These are phyloP conservation scores for Rhopalosiphum padi DNA, from an alignment of 1,140 invertebrate genomes.

Conservation along the genomic window DNA sequence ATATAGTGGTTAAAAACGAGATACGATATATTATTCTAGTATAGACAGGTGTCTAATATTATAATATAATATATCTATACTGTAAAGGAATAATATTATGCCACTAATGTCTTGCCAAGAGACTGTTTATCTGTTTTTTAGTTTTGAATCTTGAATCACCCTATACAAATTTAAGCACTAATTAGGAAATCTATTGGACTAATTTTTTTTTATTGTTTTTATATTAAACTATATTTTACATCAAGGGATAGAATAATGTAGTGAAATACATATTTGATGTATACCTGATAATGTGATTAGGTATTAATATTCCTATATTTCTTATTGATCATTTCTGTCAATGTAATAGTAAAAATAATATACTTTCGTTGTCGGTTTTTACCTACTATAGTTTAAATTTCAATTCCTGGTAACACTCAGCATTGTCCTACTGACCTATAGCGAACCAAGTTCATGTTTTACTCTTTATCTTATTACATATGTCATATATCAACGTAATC, in stretches of 20 bases:
- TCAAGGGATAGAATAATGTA: background rate
- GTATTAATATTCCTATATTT: background rate
- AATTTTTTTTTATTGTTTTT: conserved; percentile 20
- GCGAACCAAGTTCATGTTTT: background rate
- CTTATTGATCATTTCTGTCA: background rate
- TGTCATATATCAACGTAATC: background rate
- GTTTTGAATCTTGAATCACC: background rate
- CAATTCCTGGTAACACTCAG: background rate
- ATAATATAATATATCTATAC: no score
- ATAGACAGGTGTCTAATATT: no score
- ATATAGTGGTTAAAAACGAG: background rate
- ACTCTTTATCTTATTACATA: background rate
- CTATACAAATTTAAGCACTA: background rate
- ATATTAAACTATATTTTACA: background rate
- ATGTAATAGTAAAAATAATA: background rate
- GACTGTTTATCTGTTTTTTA: background rate
- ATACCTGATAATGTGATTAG: background rate
- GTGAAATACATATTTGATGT: background rate
- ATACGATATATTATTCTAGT: no score
- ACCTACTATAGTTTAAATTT: background rate
- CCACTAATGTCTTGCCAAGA: background rate
- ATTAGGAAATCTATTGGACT: background rate
- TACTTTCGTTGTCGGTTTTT: background rate
- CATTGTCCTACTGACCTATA: conserved; percentile 10
- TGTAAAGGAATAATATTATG: no score